These are phyloP conservation scores for Gavialis gangeticus DNA, from an alignment of 2,113 vertebrate species.

Conservation along the genomic window DNA sequence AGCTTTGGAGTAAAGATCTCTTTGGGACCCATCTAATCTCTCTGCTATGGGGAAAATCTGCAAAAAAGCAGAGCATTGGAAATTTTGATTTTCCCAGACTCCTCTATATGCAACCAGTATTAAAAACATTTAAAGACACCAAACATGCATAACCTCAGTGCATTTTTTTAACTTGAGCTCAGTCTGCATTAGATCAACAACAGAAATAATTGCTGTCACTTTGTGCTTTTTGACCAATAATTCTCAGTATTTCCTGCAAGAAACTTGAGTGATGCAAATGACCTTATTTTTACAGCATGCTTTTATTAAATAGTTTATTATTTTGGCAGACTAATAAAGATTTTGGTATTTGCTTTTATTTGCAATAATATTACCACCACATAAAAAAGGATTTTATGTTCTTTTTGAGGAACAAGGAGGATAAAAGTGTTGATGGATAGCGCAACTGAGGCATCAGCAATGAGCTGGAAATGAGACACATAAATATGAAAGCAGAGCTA, in stretches of 20 bases:
- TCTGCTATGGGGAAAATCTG: not conserved
- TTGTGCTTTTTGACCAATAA: conserved; percentile 86
- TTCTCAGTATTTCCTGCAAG: conserved; percentile 83
- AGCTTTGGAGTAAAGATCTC: conserved; percentile 63
- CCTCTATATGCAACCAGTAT: conserved; percentile 37
- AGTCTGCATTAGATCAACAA: conserved; percentile 71
- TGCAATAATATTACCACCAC: conserved; percentile 91
- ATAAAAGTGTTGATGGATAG: conserved; percentile 98
- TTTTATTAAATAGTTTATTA: conserved; percentile 96
- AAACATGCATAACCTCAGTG: conserved; percentile 71
- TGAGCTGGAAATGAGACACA: conserved; percentile 97
- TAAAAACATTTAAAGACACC: conserved; percentile 73
- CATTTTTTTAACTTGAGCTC: conserved; percentile 74
- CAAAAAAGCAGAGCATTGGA: conserved; percentile 57
- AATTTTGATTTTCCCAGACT: conserved; percentile 26
- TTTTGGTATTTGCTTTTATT: conserved; percentile 94
- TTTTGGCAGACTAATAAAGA: conserved; percentile 94
- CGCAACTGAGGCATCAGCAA: conserved; percentile 92
- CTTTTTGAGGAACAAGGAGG: conserved; percentile 92
- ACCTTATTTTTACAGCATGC: conserved; percentile 92
- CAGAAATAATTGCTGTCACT: conserved; percentile 83
- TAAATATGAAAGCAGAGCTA: conserved; percentile 97
- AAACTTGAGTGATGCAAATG: conserved; percentile 91
- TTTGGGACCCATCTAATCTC: conserved; percentile 10
- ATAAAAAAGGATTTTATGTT: conserved; percentile 95